Evolutionary conservation across 2,888 invertebrate genomes (phyloP).

Genomic region (Eurois occulta): DNA sequence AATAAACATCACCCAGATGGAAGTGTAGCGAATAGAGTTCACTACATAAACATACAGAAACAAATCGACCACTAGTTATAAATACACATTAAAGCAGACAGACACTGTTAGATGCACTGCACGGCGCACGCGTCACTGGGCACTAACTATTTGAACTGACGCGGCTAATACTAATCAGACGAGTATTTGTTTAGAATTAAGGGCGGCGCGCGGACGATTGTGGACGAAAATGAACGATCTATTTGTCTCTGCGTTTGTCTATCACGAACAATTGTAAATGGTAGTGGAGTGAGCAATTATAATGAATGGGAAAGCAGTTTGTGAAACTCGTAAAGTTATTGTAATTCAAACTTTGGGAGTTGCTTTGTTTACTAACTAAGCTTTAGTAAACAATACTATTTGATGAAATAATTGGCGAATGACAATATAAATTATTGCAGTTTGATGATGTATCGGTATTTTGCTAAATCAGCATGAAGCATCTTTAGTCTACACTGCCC

Average conservation of each 20-base stretch:
- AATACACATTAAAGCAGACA: conserved; percentile 14
- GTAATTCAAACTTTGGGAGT: neutral
- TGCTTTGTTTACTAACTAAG: neutral
- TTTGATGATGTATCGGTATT: neutral
- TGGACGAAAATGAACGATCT: conserved; percentile 14
- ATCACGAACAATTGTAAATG: neutral
- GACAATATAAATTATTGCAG: neutral
- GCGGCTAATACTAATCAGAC: conserved; percentile 48
- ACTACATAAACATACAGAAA: neutral
- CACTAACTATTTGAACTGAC: conserved; percentile 58
- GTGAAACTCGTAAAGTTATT: neutral
- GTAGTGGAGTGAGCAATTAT: conserved; percentile 8
- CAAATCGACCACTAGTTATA: neutral
- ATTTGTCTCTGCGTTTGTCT: conserved; percentile 16
- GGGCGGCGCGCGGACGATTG: conserved; percentile 33
- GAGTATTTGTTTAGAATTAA: conserved; percentile 56
- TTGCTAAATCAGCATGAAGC: neutral
- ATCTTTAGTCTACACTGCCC: neutral
- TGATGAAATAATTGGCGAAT: neutral
- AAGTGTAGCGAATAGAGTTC: too few species aligned
- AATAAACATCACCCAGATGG: neutral
- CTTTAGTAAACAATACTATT: conserved; percentile 5
- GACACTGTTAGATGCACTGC: conserved; percentile 23
- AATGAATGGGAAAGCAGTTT: conserved; percentile 15
- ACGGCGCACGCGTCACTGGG: conserved; percentile 51